Evolutionary conservation across 30 jellyfish, hydroid and myxozoan species (phyloP).

Genomic region (Nemopilema nomurai): DNA sequence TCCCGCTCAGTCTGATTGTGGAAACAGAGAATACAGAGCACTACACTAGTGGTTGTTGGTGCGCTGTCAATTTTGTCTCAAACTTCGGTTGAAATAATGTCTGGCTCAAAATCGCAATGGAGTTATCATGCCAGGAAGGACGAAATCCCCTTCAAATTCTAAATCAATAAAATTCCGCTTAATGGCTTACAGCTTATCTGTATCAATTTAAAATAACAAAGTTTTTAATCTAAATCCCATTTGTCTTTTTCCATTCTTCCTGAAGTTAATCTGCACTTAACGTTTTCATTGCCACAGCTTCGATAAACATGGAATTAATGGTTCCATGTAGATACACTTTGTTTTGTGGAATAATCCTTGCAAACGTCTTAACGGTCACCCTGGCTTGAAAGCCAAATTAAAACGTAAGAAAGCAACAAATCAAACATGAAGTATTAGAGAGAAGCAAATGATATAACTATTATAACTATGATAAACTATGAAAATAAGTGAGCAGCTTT

Average conservation of each 20-base stretch:
- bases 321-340: background rate
- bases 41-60: no score
- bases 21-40: no score
- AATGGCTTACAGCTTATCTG: background rate
- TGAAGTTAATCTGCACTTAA: background rate
- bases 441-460: no score
- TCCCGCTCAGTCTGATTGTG: no score
- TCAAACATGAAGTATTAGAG: no score
- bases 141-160: background rate
- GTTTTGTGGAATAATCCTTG: background rate
- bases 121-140: background rate
- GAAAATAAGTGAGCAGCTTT: no score
- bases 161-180: background rate
- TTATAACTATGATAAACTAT: no score
- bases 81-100: background rate
- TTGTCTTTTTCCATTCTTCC: background rate
- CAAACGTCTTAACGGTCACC: no score
- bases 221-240: background rate
- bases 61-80: background rate
- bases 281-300: background rate
- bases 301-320: background rate
- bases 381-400: no score
- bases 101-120: background rate
- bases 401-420: no score
- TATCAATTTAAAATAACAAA: background rate